phyloP scores from a whole-genome alignment of 1,140 invertebrate genomes.

The Drosophila dunni region DNA sequence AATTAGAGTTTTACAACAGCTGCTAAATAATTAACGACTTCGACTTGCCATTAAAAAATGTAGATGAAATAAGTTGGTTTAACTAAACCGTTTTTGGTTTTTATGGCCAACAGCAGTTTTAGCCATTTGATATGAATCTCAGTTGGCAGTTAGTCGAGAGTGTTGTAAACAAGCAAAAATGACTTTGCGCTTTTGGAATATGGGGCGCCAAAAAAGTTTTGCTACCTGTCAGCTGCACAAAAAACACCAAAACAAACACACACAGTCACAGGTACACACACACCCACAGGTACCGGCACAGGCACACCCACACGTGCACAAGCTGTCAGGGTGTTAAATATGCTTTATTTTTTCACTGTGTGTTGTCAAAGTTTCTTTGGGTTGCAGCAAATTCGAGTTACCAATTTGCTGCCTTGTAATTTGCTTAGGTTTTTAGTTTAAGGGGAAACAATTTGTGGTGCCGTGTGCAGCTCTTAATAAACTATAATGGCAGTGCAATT shows the following conservation, averaged over 20 bases:
- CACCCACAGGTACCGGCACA: background rate
- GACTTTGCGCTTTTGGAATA: slow-evolving; percentile 53
- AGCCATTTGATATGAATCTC: slow-evolving; percentile 66
- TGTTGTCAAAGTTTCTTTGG: slow-evolving; percentile 14
- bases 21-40: background rate
- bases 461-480: too few relatives aligned
- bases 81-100: slow-evolving; percentile 19
- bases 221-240: slow-evolving; percentile 43
- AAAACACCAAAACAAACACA: slow-evolving; percentile 8
- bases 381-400: slow-evolving; percentile 16
- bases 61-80: background rate
- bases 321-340: slow-evolving; percentile 36
- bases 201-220: slow-evolving; percentile 58
- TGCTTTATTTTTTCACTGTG: background rate
- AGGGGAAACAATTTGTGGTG: background rate
- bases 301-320: background rate
- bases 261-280: background rate
- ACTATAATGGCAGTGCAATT: too few relatives aligned
- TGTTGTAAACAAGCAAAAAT: slow-evolving; percentile 51
- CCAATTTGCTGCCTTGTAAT: slow-evolving; percentile 17
- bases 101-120: slow-evolving; percentile 50
- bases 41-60: background rate
- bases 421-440: slow-evolving; percentile 5
- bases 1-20: background rate
- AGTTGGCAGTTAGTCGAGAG: slow-evolving; percentile 26